These are phyloP conservation scores for Calephelis virginiensis DNA, from an alignment of 1,140 invertebrate species.

Conservation along the genomic window DNA sequence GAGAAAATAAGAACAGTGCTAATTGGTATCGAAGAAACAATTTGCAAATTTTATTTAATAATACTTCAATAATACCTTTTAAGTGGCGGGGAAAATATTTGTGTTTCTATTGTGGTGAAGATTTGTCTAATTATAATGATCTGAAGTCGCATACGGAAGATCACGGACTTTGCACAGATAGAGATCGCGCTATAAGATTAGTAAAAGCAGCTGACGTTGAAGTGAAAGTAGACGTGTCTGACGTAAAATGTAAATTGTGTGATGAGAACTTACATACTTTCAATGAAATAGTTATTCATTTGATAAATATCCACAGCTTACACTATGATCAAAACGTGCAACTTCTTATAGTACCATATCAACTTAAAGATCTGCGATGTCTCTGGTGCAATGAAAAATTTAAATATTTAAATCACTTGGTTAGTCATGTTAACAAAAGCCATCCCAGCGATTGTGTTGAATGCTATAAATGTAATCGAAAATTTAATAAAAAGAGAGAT, in stretches of 20 bases:
- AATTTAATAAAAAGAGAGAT: slow-evolving; percentile 56
- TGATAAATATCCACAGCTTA: slow-evolving; percentile 53
- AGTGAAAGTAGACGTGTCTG: slow-evolving; percentile 65
- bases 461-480: slow-evolving; percentile 52
- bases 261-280: slow-evolving; percentile 42
- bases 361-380: slow-evolving; percentile 48
- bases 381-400: slow-evolving; percentile 48
- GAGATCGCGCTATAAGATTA: slow-evolving; percentile 59
- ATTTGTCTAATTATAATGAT: slow-evolving; percentile 50
- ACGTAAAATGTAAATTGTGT: slow-evolving; percentile 56
- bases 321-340: slow-evolving; percentile 53
- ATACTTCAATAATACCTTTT: slow-evolving; percentile 65
- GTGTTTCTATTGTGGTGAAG: slow-evolving; percentile 67
- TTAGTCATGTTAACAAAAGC: slow-evolving; percentile 51
- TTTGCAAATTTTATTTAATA: slow-evolving; percentile 64
- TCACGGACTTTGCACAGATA: slow-evolving; percentile 53
- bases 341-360: slow-evolving; percentile 47
- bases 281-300: slow-evolving; percentile 55
- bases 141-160: slow-evolving; percentile 57
- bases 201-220: slow-evolving; percentile 65
- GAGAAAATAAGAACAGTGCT: slow-evolving; percentile 52
- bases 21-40: slow-evolving; percentile 62
- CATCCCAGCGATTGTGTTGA: slow-evolving; percentile 53
- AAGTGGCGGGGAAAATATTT: slow-evolving; percentile 69
- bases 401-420: slow-evolving; percentile 47